Evolutionary conservation across 2,797 vertebrate genomes (phyloP).

Genomic region (Crypturellus tataupa): DNA sequence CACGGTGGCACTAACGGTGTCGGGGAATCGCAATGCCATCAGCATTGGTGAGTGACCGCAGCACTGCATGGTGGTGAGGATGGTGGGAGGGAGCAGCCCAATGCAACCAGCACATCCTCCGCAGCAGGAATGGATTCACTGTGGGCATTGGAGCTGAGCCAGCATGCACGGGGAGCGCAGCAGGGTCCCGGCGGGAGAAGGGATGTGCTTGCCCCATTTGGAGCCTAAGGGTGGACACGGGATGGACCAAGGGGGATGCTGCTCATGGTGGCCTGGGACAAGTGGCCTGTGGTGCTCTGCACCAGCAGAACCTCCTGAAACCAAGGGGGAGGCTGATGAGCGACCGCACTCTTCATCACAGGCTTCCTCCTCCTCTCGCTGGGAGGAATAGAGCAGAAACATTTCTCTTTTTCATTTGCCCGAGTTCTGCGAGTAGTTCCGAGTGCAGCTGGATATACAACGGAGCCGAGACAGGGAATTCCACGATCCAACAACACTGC

Average conservation of each 20-base stretch:
- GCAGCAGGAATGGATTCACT: rapidly evolving
- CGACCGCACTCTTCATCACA: neutral
- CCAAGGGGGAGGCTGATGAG: rapidly evolving
- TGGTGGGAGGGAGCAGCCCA: rapidly evolving
- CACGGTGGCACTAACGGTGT: neutral
- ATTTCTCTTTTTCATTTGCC: neutral
- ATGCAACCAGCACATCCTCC: no score
- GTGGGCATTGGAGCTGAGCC: rapidly evolving
- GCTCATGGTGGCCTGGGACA: no score
- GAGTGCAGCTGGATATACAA: slow-evolving; percentile 54
- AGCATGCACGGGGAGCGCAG: rapidly evolving
- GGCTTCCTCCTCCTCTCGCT: neutral
- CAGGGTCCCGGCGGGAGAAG: rapidly evolving
- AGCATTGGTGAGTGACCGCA: neutral
- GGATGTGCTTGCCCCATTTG: rapidly evolving
- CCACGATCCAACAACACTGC: neutral
- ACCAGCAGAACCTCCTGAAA: rapidly evolving
- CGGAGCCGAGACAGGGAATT: slow-evolving; percentile 48
- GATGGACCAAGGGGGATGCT: no score
- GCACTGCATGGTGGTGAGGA: neutral
- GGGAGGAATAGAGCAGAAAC: neutral
- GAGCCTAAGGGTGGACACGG: neutral
- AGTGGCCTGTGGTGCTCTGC: neutral
- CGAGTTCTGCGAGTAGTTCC: neutral
- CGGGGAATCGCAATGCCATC: rapidly evolving